phyloP scores from a whole-genome alignment of 2,113 vertebrate species.

The Bubo bubo region DNA sequence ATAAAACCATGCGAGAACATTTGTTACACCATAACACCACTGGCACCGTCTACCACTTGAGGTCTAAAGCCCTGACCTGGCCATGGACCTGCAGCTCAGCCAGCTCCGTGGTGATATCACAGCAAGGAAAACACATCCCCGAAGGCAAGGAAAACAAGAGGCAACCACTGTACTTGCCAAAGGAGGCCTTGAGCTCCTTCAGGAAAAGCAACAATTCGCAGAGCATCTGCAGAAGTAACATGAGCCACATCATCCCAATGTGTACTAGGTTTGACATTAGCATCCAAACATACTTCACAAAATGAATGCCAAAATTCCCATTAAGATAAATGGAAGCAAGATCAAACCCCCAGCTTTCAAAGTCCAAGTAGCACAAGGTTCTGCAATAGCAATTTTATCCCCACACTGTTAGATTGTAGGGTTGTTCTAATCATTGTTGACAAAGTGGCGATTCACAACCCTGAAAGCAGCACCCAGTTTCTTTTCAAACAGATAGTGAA shows the following conservation, averaged over 20 bases:
- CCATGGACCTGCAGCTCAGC: neutral
- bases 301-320: neutral
- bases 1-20: neutral
- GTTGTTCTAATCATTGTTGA: neutral
- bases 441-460: neutral
- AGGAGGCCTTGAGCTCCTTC: neutral
- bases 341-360: neutral
- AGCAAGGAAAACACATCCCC: rapidly evolving
- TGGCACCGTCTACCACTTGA: neutral
- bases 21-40: neutral
- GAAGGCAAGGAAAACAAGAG: neutral
- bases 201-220: neutral
- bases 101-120: neutral
- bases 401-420: neutral
- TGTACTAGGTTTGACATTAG: neutral
- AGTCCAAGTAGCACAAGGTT: neutral
- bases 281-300: neutral
- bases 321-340: neutral
- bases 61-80: neutral
- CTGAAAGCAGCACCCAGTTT: neutral
- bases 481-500: neutral
- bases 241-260: neutral
- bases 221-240: neutral
- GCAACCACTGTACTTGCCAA: rapidly evolving
- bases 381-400: neutral